Conservation (phyloP, 2,113 vertebrate species). For the Macheiramphus alcinus region DNA sequence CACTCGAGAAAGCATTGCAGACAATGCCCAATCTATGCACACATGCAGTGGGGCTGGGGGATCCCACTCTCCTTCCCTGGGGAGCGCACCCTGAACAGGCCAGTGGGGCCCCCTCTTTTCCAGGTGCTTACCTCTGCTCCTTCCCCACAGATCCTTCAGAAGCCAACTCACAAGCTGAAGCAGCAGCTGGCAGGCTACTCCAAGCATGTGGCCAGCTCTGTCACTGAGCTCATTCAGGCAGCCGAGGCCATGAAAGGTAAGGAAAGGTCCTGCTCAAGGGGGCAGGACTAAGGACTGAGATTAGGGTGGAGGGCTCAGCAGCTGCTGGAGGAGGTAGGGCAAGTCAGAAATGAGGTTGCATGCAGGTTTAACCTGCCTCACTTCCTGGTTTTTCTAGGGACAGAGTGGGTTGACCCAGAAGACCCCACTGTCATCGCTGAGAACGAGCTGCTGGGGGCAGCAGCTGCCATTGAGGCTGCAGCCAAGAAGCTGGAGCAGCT, state of each 20-base stretch:
- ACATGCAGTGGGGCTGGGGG: not conserved
- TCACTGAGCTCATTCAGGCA: slow-evolving; percentile 93
- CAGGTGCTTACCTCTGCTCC: no score
- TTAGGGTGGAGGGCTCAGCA: not conserved
- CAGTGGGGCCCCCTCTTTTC: no score
- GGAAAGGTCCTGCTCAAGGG: not conserved
- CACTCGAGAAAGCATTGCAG: not conserved
- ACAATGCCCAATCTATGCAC: not conserved
- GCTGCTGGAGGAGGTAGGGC: not conserved
- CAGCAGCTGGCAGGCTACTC: slow-evolving; percentile 73
- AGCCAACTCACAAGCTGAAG: no score
- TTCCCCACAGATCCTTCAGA: no score
- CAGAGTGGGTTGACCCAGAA: slow-evolving; percentile 88
- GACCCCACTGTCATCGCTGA: slow-evolving; percentile 79
- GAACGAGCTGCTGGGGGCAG: slow-evolving; percentile 89
- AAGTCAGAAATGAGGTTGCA: not conserved
- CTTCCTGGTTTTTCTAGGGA: slow-evolving; percentile 58
- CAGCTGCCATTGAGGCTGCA: slow-evolving; percentile 91
- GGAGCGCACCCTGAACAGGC: no score
- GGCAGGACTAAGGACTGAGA: not conserved
- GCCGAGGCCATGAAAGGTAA: slow-evolving; percentile 95
- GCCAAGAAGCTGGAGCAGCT: slow-evolving; percentile 95
- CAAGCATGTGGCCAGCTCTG: slow-evolving; percentile 88
- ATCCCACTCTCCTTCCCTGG: not conserved
- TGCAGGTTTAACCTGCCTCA: no score